Percentiles rank a stretch among this genome's conserved stretches.
Conservation (phyloP, 2,888 invertebrate genomes). For the Cheilosia grossa region DNA sequence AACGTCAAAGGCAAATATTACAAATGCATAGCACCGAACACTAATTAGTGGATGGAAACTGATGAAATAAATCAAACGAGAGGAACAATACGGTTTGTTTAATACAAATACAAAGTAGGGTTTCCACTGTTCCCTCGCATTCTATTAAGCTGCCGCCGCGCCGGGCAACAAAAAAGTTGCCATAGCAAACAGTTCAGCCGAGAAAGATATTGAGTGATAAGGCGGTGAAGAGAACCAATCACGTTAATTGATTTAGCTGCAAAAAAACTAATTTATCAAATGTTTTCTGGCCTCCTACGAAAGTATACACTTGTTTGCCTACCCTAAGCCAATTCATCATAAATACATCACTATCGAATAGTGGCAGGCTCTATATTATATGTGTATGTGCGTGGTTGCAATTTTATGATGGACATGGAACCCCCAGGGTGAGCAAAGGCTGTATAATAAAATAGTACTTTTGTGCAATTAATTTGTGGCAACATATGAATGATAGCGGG, state of each 20-base stretch:
- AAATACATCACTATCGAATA: constrained; percentile 56
- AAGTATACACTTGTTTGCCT: constrained; percentile 1
- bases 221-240: constrained; percentile 56
- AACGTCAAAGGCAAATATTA: constrained; percentile 18
- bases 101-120: constrained; percentile 27
- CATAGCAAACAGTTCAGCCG: background rate
- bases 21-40: background rate
- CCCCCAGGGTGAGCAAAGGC: constrained; percentile 13
- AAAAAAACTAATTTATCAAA: constrained; percentile 66
- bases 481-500: constrained; percentile 24
- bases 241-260: constrained; percentile 63
- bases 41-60: constrained; percentile 40
- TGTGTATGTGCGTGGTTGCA: constrained; percentile 30
- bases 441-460: constrained; percentile 42
- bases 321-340: constrained; percentile 59
- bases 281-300: constrained; percentile 22
- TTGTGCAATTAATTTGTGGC: constrained; percentile 60
- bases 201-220: constrained; percentile 25
- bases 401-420: constrained; percentile 34
- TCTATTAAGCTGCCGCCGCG: background rate
- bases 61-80: background rate
- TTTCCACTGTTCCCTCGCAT: background rate
- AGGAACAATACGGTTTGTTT: constrained; percentile 47
- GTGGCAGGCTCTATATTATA: background rate
- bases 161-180: background rate